Evolutionary conservation across 2,113 vertebrate genomes (phyloP).

Genomic region (Nycticorax nycticorax): DNA sequence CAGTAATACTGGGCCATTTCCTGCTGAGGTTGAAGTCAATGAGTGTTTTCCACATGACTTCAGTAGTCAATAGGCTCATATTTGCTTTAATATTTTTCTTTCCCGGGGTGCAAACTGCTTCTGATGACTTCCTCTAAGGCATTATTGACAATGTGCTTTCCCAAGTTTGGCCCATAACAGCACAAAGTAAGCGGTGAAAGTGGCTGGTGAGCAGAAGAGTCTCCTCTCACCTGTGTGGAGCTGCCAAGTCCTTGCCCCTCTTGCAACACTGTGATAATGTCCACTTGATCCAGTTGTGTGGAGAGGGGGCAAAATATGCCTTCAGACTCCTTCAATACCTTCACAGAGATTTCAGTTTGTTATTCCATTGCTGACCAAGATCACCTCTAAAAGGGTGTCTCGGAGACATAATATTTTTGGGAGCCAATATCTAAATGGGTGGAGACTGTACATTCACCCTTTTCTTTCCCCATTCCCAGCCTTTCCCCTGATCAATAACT

Average conservation of each 20-base stretch:
- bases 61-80: background rate
- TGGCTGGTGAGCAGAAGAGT: no score
- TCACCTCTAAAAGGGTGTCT: accelerated
- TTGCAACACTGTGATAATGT: accelerated
- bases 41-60: conserved; percentile 21
- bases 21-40: background rate
- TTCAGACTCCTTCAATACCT: background rate
- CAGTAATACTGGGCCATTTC: background rate
- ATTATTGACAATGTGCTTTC: background rate
- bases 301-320: background rate
- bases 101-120: background rate
- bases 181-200: background rate
- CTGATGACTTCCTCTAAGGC: background rate
- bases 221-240: accelerated
- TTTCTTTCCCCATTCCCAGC: background rate
- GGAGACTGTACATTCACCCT: background rate
- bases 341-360: background rate
- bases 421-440: accelerated
- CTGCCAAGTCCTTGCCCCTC: accelerated
- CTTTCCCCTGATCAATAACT: background rate
- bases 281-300: accelerated
- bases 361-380: background rate
- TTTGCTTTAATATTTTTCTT: conserved; percentile 9
- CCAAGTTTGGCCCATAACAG: background rate
- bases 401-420: accelerated